Evolutionary conservation across 2,113 vertebrate species (phyloP).

Genomic region (Ornithorhynchus anatinus): DNA sequence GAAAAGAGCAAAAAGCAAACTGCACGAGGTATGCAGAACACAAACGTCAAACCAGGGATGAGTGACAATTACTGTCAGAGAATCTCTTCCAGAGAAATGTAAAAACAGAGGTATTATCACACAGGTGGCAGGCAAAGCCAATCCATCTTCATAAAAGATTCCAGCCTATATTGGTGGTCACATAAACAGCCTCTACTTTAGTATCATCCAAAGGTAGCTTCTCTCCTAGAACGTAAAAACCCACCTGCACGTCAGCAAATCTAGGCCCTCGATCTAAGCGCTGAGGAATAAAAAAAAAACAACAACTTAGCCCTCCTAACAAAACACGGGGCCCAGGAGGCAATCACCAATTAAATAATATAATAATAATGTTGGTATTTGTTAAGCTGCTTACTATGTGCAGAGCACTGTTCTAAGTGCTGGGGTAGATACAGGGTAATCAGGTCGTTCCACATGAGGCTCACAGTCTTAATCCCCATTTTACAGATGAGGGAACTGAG

Average conservation of each 20-base stretch:
- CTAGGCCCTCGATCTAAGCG: background rate
- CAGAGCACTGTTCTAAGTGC: no score
- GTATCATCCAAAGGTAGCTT: background rate
- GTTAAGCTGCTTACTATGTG: no score
- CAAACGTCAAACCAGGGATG: slow-evolving; percentile 16
- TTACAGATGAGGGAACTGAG: no score
- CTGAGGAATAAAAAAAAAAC: no score
- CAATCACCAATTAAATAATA: no score
- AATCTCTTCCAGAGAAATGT: slow-evolving; percentile 22
- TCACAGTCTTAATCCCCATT: no score
- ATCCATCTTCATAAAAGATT: slow-evolving; percentile 4
- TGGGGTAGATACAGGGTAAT: no score
- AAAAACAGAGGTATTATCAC: background rate
- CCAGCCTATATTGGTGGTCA: accelerated
- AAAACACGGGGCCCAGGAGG: no score
- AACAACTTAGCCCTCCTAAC: no score
- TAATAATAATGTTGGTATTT: no score
- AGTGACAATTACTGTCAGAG: slow-evolving; percentile 27
- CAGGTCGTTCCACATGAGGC: no score
- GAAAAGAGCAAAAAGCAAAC: slow-evolving; percentile 25
- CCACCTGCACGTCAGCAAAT: background rate
- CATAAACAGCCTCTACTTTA: background rate
- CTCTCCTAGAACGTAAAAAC: background rate
- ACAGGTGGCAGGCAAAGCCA: slow-evolving; percentile 6
- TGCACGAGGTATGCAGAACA: slow-evolving; percentile 21